phyloP scores from a whole-genome alignment of 2,888 invertebrate species.

The Acleris emargana region DNA sequence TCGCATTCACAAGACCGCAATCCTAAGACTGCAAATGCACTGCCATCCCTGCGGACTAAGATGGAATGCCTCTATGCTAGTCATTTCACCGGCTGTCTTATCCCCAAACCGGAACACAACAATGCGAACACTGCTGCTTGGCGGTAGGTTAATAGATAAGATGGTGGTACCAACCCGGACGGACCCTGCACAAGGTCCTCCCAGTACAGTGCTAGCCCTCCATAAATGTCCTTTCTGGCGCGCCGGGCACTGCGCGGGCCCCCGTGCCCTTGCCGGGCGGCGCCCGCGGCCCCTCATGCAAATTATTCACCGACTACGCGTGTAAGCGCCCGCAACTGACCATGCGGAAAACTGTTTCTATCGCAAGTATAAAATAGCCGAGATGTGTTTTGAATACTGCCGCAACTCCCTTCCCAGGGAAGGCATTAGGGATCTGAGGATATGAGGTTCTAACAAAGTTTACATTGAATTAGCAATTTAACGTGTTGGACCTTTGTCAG shows the following conservation, averaged over 20 bases:
- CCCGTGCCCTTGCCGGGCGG: constrained; percentile 32
- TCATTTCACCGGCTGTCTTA: too few species aligned
- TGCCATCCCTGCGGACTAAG: too few species aligned
- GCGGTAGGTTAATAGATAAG: too few species aligned
- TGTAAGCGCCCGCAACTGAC: constrained; percentile 64
- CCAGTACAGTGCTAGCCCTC: too few species aligned
- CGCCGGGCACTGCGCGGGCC: constrained; percentile 40
- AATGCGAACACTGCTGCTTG: too few species aligned
- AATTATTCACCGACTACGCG: constrained; percentile 71
- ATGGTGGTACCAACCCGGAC: too few species aligned
- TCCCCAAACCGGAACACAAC: too few species aligned
- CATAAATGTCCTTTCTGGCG: constrained; percentile 39
- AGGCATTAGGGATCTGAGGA: constrained; percentile 20
- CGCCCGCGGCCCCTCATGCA: constrained; percentile 53
- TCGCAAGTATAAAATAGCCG: constrained; percentile 40
- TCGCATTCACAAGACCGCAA: too few species aligned
- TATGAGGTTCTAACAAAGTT: constrained; percentile 8
- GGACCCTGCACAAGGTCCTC: too few species aligned
- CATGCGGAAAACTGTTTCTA: constrained; percentile 51
- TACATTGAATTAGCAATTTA: constrained; percentile 16
- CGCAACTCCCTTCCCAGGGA: constrained; percentile 15
- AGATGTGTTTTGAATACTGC: constrained; percentile 24
- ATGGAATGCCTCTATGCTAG: too few species aligned
- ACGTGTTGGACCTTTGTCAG: constrained; percentile 17
- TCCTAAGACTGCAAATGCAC: too few species aligned